Conservation (phyloP, 2,113 vertebrate species). For the Nestor notabilis region DNA sequence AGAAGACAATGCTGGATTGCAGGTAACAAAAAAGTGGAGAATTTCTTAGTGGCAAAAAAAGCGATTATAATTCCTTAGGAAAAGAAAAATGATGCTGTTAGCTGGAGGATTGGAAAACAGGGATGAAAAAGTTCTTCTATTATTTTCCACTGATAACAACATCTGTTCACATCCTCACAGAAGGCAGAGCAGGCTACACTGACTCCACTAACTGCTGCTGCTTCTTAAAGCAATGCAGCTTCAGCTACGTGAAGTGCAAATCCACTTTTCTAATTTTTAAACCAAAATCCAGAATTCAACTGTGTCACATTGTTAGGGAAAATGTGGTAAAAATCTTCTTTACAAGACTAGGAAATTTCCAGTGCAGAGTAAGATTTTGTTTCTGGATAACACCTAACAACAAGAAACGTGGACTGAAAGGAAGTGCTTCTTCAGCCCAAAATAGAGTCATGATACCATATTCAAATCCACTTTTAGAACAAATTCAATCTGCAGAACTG, state of each 20-base stretch:
- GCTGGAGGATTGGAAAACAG: not conserved
- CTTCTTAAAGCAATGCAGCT: not conserved
- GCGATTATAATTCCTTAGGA: not conserved
- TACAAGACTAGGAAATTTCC: slow-evolving; percentile 12
- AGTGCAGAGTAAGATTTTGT: not conserved
- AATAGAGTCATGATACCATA: slow-evolving; percentile 30
- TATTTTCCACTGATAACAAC: not conserved
- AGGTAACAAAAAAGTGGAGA: not conserved
- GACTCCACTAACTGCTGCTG: not conserved
- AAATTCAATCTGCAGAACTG: slow-evolving; percentile 33
- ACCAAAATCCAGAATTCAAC: not conserved
- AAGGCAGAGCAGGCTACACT: not conserved
- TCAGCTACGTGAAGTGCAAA: not conserved
- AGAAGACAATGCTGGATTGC: not conserved
- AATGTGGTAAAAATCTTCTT: not conserved
- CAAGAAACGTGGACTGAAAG: not conserved
- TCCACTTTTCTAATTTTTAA: not conserved
- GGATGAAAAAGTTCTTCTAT: not conserved
- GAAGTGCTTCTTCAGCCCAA: slow-evolving; percentile 39
- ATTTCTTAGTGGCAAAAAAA: not conserved
- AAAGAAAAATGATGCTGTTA: not conserved
- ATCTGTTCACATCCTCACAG: not conserved
- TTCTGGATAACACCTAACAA: slow-evolving; percentile 19
- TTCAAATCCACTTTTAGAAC: slow-evolving; percentile 54
- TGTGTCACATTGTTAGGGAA: not conserved